Percentiles rank a stretch among this genome's conserved stretches.
phyloP scores from a whole-genome alignment of 2,797 vertebrate species.

The Crenuchus spilurus region DNA sequence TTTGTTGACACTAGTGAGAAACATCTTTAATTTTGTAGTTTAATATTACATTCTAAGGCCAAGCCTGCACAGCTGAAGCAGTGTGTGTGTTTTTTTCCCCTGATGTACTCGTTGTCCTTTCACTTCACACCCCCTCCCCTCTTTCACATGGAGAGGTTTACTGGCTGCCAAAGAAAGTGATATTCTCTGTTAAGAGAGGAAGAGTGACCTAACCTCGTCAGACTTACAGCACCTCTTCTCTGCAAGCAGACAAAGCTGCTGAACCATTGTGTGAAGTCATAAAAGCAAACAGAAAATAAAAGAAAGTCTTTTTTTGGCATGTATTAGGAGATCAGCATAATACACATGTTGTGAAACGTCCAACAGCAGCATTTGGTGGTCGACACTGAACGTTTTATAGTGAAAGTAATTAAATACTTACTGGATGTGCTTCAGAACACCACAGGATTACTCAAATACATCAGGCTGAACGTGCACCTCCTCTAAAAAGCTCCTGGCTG shows the following conservation, averaged over 20 bases:
- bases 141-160: conserved; percentile 45
- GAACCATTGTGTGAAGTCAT: conserved; percentile 21
- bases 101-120: conserved; percentile 30
- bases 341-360: conserved; percentile 56
- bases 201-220: conserved; percentile 44
- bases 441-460: conserved; percentile 55
- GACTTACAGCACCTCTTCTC: conserved; percentile 39
- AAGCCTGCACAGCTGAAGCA: not conserved
- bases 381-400: conserved; percentile 34
- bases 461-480: conserved; percentile 36
- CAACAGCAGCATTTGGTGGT: conserved; percentile 35
- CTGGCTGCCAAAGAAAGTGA: conserved; percentile 42
- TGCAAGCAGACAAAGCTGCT: conserved; percentile 30
- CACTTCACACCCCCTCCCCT: conserved; percentile 26
- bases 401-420: conserved; percentile 49
- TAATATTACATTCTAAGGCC: not conserved
- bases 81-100: conserved; percentile 4
- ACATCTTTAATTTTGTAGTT: conserved; percentile 14
- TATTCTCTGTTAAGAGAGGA: conserved; percentile 32
- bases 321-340: conserved; percentile 32
- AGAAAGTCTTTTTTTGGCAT: conserved; percentile 21
- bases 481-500: not conserved
- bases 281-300: conserved; percentile 23
- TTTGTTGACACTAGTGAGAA: not conserved
- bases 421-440: conserved; percentile 42